Conservation (phyloP, 2,888 invertebrate species). For the Synanthedon formicaeformis region DNA sequence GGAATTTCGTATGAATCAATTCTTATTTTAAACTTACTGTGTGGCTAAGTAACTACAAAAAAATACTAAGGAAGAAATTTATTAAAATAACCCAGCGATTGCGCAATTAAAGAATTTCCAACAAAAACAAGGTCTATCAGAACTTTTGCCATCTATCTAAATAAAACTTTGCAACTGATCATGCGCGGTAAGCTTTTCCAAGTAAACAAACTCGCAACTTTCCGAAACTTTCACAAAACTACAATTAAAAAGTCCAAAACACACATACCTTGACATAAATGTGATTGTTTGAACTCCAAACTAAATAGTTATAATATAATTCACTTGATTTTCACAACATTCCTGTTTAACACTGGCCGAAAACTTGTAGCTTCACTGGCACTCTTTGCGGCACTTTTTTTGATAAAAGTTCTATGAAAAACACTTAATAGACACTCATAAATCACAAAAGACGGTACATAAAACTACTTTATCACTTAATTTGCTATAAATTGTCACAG, state of each 20-base stretch:
- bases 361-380: slow-evolving; percentile 53
- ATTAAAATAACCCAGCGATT: too few relatives aligned
- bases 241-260: slow-evolving; percentile 9
- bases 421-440: slow-evolving; percentile 26
- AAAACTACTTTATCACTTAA: slow-evolving; percentile 28
- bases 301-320: slow-evolving; percentile 42
- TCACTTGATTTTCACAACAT: slow-evolving; percentile 63
- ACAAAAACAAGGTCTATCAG: slow-evolving; percentile 3
- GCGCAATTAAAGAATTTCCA: neutral
- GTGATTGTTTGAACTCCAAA: slow-evolving; percentile 33
- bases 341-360: slow-evolving; percentile 51
- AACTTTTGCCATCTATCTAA: slow-evolving; percentile 13
- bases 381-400: slow-evolving; percentile 48
- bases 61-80: too few relatives aligned
- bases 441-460: slow-evolving; percentile 19
- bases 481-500: slow-evolving; percentile 26
- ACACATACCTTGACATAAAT: slow-evolving; percentile 39
- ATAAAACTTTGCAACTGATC: slow-evolving; percentile 20
- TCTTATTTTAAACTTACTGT: too few relatives aligned
- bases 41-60: too few relatives aligned
- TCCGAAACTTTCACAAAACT: slow-evolving; percentile 35
- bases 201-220: slow-evolving; percentile 55
- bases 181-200: slow-evolving; percentile 45
- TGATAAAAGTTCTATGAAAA: slow-evolving; percentile 41
- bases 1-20: too few relatives aligned